Percentiles rank a stretch among this genome's conserved stretches.
These are phyloP conservation scores for Oryzias melastigma DNA, from an alignment of 2,113 vertebrate genomes.

Conservation along the genomic window DNA sequence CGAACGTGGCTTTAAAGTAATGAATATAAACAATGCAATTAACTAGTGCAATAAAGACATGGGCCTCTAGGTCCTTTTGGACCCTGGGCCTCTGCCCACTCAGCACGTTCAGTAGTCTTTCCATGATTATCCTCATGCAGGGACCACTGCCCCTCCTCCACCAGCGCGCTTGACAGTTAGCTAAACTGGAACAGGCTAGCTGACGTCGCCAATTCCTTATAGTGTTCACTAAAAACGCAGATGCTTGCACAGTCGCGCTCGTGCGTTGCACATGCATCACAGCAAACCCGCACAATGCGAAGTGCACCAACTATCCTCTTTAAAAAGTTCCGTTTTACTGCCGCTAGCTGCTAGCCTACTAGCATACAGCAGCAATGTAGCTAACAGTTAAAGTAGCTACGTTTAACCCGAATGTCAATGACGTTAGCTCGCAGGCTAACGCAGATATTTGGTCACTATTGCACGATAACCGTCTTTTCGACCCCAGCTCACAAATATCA, in stretches of 20 bases:
- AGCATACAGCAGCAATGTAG: constrained; percentile 35
- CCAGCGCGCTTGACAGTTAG: constrained; percentile 36
- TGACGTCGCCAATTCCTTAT: constrained; percentile 12
- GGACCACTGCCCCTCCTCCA: not conserved
- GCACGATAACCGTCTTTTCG: too few species aligned
- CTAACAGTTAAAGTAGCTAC: constrained; percentile 27
- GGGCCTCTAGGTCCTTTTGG: constrained; percentile 7
- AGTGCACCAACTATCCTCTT: rapidly evolving
- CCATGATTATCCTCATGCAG: not conserved
- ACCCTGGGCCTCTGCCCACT: not conserved
- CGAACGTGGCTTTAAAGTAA: not conserved
- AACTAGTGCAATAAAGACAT: not conserved
- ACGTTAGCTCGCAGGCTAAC: constrained; percentile 28
- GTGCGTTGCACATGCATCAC: rapidly evolving
- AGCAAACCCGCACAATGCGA: not conserved
- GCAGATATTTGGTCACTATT: not conserved
- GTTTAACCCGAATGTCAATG: constrained; percentile 23
- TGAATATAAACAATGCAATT: not conserved
- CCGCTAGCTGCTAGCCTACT: constrained; percentile 35
- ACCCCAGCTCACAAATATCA: not conserved
- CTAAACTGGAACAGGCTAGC: constrained; percentile 24
- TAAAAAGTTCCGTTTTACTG: constrained; percentile 11
- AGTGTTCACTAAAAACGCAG: not conserved
- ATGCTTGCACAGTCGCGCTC: rapidly evolving
- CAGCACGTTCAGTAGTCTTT: not conserved